Base-by-base conservation (phyloP, 2,888 invertebrate genomes). In the Cryptus viduatorius region DNA sequence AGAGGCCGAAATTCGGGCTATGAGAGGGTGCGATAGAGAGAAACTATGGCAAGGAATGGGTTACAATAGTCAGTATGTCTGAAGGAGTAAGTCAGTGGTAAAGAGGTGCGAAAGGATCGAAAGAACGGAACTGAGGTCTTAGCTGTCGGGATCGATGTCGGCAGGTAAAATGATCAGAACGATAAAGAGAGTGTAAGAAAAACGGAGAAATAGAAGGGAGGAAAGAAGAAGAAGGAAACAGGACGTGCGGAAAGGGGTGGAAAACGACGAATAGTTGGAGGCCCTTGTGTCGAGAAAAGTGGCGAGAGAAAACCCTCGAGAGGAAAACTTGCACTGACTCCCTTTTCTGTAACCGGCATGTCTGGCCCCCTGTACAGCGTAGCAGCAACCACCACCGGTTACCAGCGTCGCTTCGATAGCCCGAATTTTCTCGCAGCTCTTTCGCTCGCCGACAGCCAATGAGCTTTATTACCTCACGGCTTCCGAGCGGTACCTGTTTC, bases 121-220 rank as follows among this genome's bases (percentile, higher is more conserved):
- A 56, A 19, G 44, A 53, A 72, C 42, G 12, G 24, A 61, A 65
- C 59, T 19, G 37, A 65, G 67, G 72, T 16, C 46, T 71, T 16
- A 24, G 48, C 69, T 37, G 14, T 50, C 61, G 68, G 12, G 65
- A 72, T 37, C 37, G 37, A 37, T 37, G 77, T 50, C 77, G 67
- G 77, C 61, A 65, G 65, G 56, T 67, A 53, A 67, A 84, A 80
- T 77, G 77, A 84, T 84, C 76, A 72, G 77, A 61, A 67, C 80
- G 79, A 77, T 77, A 67, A 77, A 80, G 77, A 80, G 72, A 46
- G 59, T 12, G 71, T 59, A 59, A 42, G 24, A 67, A 61, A 42
- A 65, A 53, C n/a, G 64, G n/a, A 7, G 42, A 65, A 19, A 4
- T 53, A 12, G 42, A 37, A 10, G 42, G 59, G 31, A 16, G 19